These are phyloP conservation scores for Noturus placidus DNA, from an alignment of 2,113 vertebrate species.

Conservation along the genomic window DNA sequence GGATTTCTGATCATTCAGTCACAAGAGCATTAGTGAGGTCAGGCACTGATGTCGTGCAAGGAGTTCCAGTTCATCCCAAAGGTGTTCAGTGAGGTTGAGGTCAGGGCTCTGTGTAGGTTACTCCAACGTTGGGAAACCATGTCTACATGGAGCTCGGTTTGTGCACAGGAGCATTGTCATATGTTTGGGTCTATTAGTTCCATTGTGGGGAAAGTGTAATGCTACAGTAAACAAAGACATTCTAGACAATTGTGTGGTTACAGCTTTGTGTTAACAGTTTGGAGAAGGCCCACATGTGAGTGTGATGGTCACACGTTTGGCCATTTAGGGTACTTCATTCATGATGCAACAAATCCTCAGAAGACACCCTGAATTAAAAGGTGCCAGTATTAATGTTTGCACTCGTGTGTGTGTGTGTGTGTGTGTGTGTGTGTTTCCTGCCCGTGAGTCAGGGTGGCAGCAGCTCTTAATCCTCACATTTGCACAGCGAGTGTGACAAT, in stretches of 20 bases:
- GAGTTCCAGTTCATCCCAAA: neutral
- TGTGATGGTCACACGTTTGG: neutral
- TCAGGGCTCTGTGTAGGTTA: neutral
- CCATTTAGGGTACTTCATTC: neutral
- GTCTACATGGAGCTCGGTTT: neutral
- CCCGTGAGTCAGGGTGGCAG: slow-evolving; percentile 28
- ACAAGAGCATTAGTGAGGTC: neutral
- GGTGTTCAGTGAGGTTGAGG: neutral
- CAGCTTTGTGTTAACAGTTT: neutral
- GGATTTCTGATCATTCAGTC: neutral
- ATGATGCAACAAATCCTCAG: too few species aligned
- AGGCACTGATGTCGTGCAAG: neutral
- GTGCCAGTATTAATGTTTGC: neutral
- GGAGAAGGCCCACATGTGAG: neutral
- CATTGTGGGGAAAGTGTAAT: neutral
- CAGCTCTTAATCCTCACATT: slow-evolving; percentile 50
- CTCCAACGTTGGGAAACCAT: neutral
- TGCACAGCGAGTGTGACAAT: slow-evolving; percentile 43
- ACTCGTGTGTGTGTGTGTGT: slow-evolving; percentile 7
- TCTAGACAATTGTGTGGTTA: neutral
- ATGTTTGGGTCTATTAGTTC: neutral
- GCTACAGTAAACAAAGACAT: neutral
- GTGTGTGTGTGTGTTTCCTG: slow-evolving; percentile 18
- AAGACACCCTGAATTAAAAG: neutral
- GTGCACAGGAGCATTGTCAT: neutral